phyloP scores from a whole-genome alignment of 2,888 invertebrate species.

The Argyresthia albistria region DNA sequence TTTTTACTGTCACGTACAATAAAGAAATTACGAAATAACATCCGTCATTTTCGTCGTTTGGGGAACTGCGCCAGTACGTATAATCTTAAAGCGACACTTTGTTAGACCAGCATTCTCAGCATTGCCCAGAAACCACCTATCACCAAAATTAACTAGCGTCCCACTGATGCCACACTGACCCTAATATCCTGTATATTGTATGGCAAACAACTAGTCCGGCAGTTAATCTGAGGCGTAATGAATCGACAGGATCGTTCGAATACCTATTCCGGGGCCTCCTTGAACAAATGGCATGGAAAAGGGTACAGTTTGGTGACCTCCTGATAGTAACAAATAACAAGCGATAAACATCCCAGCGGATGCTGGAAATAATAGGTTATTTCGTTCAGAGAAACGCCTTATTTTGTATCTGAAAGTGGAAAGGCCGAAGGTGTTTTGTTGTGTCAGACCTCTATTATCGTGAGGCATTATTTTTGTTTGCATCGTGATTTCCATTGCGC shows the following conservation, averaged over 20 bases:
- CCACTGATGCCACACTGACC: constrained; percentile 5
- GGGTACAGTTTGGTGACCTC: constrained; percentile 37
- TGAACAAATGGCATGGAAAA: constrained; percentile 60
- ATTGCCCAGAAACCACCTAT: background rate
- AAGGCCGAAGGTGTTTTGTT: too few relatives aligned
- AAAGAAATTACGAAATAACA: too few relatives aligned
- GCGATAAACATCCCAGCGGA: constrained; percentile 3
- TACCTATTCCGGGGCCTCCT: constrained; percentile 25
- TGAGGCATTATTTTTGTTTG: too few relatives aligned
- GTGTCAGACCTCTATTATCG: too few relatives aligned
- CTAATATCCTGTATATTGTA: constrained; percentile 1
- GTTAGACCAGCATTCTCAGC: too few relatives aligned
- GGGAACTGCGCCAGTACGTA: too few relatives aligned
- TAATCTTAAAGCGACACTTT: too few relatives aligned
- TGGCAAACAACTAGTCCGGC: constrained; percentile 41
- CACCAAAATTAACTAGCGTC: background rate
- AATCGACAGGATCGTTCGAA: constrained; percentile 47
- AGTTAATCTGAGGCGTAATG: constrained; percentile 60
- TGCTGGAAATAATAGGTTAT: background rate
- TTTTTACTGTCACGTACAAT: too few relatives aligned
- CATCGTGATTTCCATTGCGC: too few relatives aligned
- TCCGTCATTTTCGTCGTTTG: too few relatives aligned
- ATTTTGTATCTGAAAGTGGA: too few relatives aligned
- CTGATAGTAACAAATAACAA: constrained; percentile 49
- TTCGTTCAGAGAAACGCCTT: too few relatives aligned